phyloP scores from a whole-genome alignment of 2,113 vertebrate species.

The Amphiprion percula region DNA sequence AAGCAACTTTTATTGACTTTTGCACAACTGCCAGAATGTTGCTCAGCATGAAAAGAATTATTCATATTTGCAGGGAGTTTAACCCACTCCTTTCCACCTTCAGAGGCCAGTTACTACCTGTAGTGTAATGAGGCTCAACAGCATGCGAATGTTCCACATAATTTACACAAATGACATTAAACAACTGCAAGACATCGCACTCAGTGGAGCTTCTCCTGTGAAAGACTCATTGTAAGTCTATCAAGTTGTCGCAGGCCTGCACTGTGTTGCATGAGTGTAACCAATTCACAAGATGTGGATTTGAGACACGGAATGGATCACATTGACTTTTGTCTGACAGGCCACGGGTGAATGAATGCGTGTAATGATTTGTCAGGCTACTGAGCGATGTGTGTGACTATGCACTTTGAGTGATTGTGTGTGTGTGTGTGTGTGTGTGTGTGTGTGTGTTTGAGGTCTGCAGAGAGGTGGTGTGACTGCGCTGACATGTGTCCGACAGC shows the following conservation, averaged over 20 bases:
- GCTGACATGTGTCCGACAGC: conserved; percentile 84
- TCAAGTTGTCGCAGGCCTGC: conserved; percentile 34
- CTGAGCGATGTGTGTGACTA: conserved; percentile 60
- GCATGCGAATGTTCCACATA: conserved; percentile 82
- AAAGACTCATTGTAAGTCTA: conserved; percentile 42
- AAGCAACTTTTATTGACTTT: conserved; percentile 56
- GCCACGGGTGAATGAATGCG: conserved; percentile 63
- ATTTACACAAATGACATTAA: conserved; percentile 85
- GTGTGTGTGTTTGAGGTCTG: conserved; percentile 63
- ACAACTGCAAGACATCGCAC: conserved; percentile 76
- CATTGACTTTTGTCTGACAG: conserved; percentile 76
- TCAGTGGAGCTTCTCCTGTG: conserved; percentile 11
- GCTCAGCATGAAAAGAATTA: conserved; percentile 80
- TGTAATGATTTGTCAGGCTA: conserved; percentile 81
- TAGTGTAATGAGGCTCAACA: conserved; percentile 83
- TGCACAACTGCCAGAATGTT: conserved; percentile 58
- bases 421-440: too few species aligned
- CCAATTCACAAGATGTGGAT: conserved; percentile 55
- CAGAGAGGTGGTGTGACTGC: conserved; percentile 72
- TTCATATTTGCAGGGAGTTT: conserved; percentile 78
- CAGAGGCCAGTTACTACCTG: conserved; percentile 81
- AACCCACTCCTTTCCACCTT: conserved; percentile 73
- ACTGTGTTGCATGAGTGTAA: conserved; percentile 57
- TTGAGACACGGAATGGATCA: conserved; percentile 68
- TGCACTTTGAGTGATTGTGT: conserved; percentile 29